Conservation (phyloP, 2,888 invertebrate species). For the Subacronicta megacephala region DNA sequence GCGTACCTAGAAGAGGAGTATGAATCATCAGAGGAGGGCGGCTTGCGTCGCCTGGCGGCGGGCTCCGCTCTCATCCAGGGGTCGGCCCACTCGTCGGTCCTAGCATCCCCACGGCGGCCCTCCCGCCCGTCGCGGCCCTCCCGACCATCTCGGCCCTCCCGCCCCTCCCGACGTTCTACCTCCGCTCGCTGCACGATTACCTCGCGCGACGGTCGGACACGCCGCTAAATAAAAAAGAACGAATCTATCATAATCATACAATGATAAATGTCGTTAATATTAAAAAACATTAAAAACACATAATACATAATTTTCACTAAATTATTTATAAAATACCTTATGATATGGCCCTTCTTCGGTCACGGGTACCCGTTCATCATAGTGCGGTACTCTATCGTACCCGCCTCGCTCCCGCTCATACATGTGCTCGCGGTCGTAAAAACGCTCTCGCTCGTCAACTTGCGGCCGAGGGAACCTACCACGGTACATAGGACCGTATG, state of each 20-base stretch:
- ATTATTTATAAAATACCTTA: too few species aligned
- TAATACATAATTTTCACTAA: too few species aligned
- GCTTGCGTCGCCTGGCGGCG: slow-evolving; percentile 79
- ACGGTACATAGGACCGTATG: slow-evolving; percentile 80
- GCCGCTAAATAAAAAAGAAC: slow-evolving; percentile 69
- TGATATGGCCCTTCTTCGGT: slow-evolving; percentile 78
- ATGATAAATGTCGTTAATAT: too few species aligned
- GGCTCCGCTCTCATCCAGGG: slow-evolving; percentile 95
- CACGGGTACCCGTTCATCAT: slow-evolving; percentile 74
- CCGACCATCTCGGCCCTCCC: slow-evolving; percentile 87
- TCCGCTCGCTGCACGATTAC: slow-evolving; percentile 94
- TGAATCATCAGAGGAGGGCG: slow-evolving; percentile 83
- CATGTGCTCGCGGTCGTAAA: slow-evolving; percentile 76
- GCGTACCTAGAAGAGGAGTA: slow-evolving; percentile 86
- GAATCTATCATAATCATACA: not conserved
- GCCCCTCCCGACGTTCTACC: slow-evolving; percentile 71
- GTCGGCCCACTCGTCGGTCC: slow-evolving; percentile 98
- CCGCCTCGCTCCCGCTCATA: slow-evolving; percentile 75
- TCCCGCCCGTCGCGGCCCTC: slow-evolving; percentile 59
- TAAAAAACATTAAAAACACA: too few species aligned
- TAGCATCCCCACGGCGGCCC: slow-evolving; percentile 64
- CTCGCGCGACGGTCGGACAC: slow-evolving; percentile 89
- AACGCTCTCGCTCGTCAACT: slow-evolving; percentile 78
- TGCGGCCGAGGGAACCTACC: slow-evolving; percentile 70
- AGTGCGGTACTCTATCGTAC: slow-evolving; percentile 78